phyloP scores from a whole-genome alignment of 2,113 vertebrate species.

The Calypte anna region DNA sequence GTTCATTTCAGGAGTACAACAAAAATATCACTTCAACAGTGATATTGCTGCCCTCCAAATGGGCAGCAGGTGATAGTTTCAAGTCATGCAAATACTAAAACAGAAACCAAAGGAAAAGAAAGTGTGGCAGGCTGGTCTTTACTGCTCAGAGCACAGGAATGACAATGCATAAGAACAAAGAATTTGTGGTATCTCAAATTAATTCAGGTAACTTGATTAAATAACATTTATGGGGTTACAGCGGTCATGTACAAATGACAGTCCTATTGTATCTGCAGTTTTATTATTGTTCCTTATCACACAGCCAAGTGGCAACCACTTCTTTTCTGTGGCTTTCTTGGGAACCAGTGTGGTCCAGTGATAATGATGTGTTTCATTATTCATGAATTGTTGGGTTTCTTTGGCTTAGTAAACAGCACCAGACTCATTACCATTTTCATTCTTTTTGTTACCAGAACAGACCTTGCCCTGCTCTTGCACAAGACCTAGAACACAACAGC shows the following conservation, averaged over 20 bases:
- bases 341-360: background rate
- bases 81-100: background rate
- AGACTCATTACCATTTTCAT: background rate
- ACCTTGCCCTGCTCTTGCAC: background rate
- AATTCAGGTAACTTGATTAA: background rate
- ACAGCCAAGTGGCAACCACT: background rate
- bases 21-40: background rate
- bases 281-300: background rate
- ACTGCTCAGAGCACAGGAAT: background rate
- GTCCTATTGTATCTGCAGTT: background rate
- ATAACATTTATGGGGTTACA: background rate
- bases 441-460: background rate
- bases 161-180: background rate
- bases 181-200: background rate
- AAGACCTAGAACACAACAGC: background rate
- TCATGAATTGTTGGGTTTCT: conserved; percentile 3
- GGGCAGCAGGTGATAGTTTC: background rate
- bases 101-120: background rate
- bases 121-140: background rate
- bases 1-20: background rate
- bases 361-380: background rate
- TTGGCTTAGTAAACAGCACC: background rate
- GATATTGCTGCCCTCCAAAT: background rate
- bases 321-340: background rate
- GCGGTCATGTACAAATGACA: background rate